Conservation (phyloP, 1,140 invertebrate species). For the Drosophila obscura region DNA sequence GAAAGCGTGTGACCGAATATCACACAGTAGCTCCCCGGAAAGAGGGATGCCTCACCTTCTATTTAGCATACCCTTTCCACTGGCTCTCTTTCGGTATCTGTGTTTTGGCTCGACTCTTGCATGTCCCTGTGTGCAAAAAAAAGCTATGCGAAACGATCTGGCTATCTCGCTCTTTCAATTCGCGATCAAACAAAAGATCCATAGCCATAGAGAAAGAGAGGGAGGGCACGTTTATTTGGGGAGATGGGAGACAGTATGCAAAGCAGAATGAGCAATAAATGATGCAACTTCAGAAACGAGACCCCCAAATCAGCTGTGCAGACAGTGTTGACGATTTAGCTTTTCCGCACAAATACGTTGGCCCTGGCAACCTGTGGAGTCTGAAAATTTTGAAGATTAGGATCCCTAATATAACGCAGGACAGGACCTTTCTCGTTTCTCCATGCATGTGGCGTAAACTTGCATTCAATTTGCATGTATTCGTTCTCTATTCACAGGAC, state of each 20-base stretch:
- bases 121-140: constrained; percentile 25
- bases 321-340: constrained; percentile 41
- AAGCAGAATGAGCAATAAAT: constrained; percentile 40
- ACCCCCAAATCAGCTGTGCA: constrained; percentile 55
- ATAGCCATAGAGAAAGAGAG: not conserved
- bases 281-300: constrained; percentile 2
- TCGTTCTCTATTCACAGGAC: too few species aligned
- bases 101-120: not conserved
- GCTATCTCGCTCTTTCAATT: constrained; percentile 14
- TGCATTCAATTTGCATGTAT: too few species aligned
- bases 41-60: too few species aligned
- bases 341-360: not conserved
- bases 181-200: not conserved
- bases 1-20: too few species aligned
- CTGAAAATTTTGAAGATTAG: not conserved
- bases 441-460: not conserved
- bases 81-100: constrained; percentile 18
- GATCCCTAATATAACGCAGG: not conserved
- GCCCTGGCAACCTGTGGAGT: not conserved
- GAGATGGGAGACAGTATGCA: constrained; percentile 40
- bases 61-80: too few species aligned
- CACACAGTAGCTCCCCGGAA: too few species aligned
- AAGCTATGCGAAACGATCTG: constrained; percentile 47
- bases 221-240: constrained; percentile 25
- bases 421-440: too few species aligned